Conservation (phyloP, 2,888 invertebrate species). For the Troilus luridus region DNA sequence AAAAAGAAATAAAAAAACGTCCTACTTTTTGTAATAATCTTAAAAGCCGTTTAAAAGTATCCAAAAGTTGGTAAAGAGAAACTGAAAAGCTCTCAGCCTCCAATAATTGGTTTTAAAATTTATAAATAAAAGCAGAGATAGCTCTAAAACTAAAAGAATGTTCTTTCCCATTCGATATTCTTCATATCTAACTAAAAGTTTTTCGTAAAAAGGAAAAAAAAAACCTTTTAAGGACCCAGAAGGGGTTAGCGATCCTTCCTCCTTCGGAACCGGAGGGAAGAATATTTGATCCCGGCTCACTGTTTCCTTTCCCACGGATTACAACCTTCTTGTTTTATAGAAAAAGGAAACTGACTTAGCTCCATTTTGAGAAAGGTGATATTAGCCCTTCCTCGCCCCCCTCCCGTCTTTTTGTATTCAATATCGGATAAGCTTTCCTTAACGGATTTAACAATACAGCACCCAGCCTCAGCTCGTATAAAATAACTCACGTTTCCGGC, state of each 20-base stretch:
- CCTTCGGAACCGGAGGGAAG: background rate
- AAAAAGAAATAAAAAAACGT: background rate
- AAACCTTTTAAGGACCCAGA: slow-evolving; percentile 38
- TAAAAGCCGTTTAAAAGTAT: slow-evolving; percentile 46
- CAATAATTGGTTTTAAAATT: slow-evolving; percentile 57
- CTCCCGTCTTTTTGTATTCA: slow-evolving; percentile 33
- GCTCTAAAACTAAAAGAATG: slow-evolving; percentile 56
- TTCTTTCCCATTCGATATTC: slow-evolving; percentile 53
- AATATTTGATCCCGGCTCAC: slow-evolving; percentile 51
- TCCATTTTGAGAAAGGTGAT: slow-evolving; percentile 46
- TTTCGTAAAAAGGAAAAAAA: slow-evolving; percentile 35
- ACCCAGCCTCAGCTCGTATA: background rate
- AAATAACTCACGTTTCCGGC: slow-evolving; percentile 21
- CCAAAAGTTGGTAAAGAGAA: slow-evolving; percentile 46
- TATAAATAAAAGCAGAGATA: slow-evolving; percentile 52
- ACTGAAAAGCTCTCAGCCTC: slow-evolving; percentile 43
- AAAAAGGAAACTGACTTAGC: slow-evolving; percentile 54
- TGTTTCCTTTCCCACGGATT: slow-evolving; percentile 57
- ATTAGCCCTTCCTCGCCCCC: background rate
- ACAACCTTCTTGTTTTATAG: slow-evolving; percentile 57
- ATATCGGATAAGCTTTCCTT: slow-evolving; percentile 49
- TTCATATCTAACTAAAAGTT: slow-evolving; percentile 52
- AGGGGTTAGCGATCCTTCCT: background rate
- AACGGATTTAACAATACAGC: slow-evolving; percentile 27
- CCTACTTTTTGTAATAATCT: slow-evolving; percentile 49